Conservation (phyloP, 2,888 invertebrate genomes). For the Cremastobaeus sp. region DNA sequence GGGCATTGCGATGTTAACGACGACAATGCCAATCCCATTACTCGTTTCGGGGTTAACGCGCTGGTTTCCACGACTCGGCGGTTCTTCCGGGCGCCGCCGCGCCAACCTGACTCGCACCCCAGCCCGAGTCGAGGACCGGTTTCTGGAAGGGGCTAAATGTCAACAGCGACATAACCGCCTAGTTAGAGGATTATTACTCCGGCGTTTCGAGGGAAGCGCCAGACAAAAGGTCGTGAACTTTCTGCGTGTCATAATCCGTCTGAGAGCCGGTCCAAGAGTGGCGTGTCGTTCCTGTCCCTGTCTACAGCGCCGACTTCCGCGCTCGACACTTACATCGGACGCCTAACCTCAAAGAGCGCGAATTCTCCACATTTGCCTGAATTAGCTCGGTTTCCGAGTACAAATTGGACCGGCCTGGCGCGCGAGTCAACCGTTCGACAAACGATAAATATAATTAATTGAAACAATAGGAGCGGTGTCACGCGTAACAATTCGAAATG, state of each 20-base stretch:
- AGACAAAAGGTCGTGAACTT: slow-evolving; percentile 76
- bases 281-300: slow-evolving; percentile 18
- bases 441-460: slow-evolving; percentile 53
- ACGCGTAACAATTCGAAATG: slow-evolving; percentile 58
- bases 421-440: slow-evolving; percentile 4
- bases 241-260: slow-evolving; percentile 74
- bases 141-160: slow-evolving; percentile 74
- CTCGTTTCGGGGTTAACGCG: slow-evolving; percentile 60
- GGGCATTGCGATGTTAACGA: too few relatives aligned
- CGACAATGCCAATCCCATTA: slow-evolving; percentile 75
- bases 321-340: too few relatives aligned
- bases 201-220: slow-evolving; percentile 66
- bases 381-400: too few relatives aligned
- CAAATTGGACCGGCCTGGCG: background rate
- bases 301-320: slow-evolving; percentile 15
- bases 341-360: too few relatives aligned
- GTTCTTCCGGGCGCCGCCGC: slow-evolving; percentile 39
- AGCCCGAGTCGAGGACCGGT: slow-evolving; percentile 65
- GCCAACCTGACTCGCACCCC: slow-evolving; percentile 44
- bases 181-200: slow-evolving; percentile 68
- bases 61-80: slow-evolving; percentile 45
- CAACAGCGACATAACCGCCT: slow-evolving; percentile 73
- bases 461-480: slow-evolving; percentile 49
- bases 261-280: slow-evolving; percentile 63
- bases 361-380: too few relatives aligned